phyloP scores from a whole-genome alignment of 1,140 invertebrate genomes.

The Cydia amplana region DNA sequence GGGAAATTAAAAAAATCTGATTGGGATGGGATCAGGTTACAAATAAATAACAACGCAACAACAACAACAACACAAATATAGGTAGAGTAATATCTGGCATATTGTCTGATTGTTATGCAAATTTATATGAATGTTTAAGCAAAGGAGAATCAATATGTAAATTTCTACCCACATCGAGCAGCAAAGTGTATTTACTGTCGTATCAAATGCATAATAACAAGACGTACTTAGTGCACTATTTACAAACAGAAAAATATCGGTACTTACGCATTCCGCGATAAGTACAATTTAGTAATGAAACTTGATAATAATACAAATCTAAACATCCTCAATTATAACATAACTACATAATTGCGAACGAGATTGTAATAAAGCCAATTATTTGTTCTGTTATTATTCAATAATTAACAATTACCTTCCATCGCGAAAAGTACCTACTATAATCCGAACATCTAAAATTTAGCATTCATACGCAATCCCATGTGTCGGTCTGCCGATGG shows the following conservation, averaged over 20 bases:
- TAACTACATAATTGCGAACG: neutral
- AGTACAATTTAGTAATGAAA: neutral
- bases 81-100: neutral
- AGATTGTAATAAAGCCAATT: constrained; percentile 27
- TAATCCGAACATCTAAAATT: neutral
- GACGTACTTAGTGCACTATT: neutral
- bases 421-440: constrained; percentile 8
- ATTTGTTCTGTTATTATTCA: constrained; percentile 28
- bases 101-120: constrained; percentile 5
- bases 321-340: constrained; percentile 10
- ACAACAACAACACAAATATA: neutral
- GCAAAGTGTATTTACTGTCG: constrained; percentile 2
- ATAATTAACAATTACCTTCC: constrained; percentile 30
- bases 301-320: neutral
- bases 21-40: neutral
- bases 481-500: neutral
- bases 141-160: constrained; percentile 17
- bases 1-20: neutral
- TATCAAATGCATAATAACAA: neutral
- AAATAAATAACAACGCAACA: neutral
- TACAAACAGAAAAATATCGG: constrained; percentile 27
- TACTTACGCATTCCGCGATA: constrained; percentile 1
- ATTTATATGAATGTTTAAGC: constrained; percentile 10
- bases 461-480: constrained; percentile 11
- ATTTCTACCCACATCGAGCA: neutral